Evolutionary conservation across 1,140 invertebrate species (phyloP).

Genomic region (Propsilocerus akamusi): DNA sequence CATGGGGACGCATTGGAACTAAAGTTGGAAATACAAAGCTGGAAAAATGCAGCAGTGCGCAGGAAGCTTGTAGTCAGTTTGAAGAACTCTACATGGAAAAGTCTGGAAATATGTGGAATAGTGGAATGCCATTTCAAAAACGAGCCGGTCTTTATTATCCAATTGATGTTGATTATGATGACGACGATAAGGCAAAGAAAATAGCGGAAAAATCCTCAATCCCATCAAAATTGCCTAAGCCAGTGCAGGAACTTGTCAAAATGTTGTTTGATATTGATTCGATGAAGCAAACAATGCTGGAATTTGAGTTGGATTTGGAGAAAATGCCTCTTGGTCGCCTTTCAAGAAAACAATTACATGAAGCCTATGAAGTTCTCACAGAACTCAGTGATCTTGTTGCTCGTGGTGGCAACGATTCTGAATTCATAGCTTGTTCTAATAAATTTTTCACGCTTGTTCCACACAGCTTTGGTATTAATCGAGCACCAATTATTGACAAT

Average conservation of each 20-base stretch:
- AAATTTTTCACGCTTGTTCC: conserved; percentile 87
- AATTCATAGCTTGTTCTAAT: conserved; percentile 72
- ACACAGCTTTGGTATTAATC: conserved; percentile 78
- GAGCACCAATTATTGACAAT: conserved; percentile 62
- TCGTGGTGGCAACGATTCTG: conserved; percentile 26
- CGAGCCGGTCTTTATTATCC: conserved; percentile 56
- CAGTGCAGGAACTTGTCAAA: conserved; percentile 67
- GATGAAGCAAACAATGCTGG: conserved; percentile 85
- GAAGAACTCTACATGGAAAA: conserved; percentile 58
- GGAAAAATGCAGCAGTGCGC: conserved; percentile 31
- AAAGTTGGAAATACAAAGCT: conserved; percentile 69
- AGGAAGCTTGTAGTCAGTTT: conserved; percentile 48
- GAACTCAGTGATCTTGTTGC: conserved; percentile 52
- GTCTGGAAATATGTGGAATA: conserved; percentile 58
- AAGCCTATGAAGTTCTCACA: conserved; percentile 64
- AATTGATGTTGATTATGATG: conserved; percentile 73
- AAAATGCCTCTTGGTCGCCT: conserved; percentile 97
- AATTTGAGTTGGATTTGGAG: conserved; percentile 91
- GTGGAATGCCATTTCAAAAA: not conserved
- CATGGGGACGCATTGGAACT: conserved; percentile 94
- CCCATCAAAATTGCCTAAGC: conserved; percentile 47
- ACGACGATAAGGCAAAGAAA: conserved; percentile 20
- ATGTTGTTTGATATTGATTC: conserved; percentile 79
- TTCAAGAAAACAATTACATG: conserved; percentile 75
- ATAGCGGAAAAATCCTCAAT: conserved; percentile 14